These are phyloP conservation scores for Gopherus evgoodei DNA, from an alignment of 2,113 vertebrate genomes.

Conservation along the genomic window DNA sequence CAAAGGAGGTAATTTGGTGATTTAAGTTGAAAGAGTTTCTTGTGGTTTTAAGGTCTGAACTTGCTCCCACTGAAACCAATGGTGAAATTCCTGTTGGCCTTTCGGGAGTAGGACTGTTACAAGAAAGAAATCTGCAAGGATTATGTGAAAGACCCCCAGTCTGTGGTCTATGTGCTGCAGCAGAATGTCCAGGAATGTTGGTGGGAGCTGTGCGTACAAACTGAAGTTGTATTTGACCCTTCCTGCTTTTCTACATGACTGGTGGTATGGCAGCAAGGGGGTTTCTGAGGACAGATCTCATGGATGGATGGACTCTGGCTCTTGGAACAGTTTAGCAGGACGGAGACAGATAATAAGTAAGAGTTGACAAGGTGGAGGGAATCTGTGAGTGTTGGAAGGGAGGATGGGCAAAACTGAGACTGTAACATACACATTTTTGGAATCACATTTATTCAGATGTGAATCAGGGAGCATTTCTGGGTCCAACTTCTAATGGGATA, in stretches of 20 bases:
- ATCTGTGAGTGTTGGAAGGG: not conserved
- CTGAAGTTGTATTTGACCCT: not conserved
- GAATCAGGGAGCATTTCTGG: not conserved
- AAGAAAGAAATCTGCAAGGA: not conserved
- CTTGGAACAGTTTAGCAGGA: not conserved
- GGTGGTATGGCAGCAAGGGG: not conserved
- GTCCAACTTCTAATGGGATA: constrained; percentile 9
- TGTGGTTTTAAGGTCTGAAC: not conserved
- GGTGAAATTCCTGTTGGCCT: accelerated
- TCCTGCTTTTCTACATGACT: not conserved
- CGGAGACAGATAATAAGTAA: not conserved
- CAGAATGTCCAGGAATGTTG: too few relatives aligned
- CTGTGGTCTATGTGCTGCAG: accelerated
- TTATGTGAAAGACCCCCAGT: not conserved
- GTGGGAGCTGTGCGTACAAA: not conserved
- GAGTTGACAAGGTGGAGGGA: not conserved
- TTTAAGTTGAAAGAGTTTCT: not conserved
- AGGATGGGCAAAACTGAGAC: constrained; percentile 16
- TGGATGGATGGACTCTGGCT: not conserved
- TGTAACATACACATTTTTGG: accelerated
- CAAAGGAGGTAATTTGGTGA: not conserved
- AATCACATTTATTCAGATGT: not conserved
- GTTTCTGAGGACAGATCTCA: not conserved
- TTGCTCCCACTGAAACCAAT: not conserved
- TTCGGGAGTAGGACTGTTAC: not conserved